Base-by-base conservation (phyloP, 2,888 invertebrate species). In the Alentia gelatinosa region DNA sequence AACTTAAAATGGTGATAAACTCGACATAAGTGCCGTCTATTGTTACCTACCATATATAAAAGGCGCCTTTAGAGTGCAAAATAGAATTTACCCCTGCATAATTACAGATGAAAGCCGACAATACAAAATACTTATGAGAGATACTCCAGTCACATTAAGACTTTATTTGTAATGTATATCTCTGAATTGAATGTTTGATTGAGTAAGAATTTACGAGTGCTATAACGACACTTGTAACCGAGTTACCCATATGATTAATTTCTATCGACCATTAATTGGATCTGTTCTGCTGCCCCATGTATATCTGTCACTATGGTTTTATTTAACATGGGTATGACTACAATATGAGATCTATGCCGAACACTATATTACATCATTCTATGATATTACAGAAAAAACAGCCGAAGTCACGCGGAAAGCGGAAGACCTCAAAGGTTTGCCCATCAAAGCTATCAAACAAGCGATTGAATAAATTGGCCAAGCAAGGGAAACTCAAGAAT, bases 401-500 rank as follows among this genome's bases (percentile, higher is more conserved):
- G 23, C 7, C 74, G 5, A 79, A 79, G 79, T 33, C 37, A 4
- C 86, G 86, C 35, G 90, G 89, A 86, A 90, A 86, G 68, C 47
- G 79, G 50, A 91, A 79, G 90, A 42, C 63, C 37, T 50, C 91
- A 30, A 93, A 93, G 89, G 91, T 90, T 1, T 92, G 92, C 50
- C 40, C 92, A 3, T 42, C 91, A 19, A 94, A 94, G 88, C 91
- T 94, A 15, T 91, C 92, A n/a, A 94, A 94, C 90, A 94, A 94
- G 63, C 86, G 90, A 15, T 91, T 93, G 3, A 94, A 94, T 89
- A 94, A 93, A 47, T 79, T 94, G 33, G 93, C 93, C 23, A 93
- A 93, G 75, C 93, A 92, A 68, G 94, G 94, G 5, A 93, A 94
- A 79, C 92, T 94, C 12, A 93, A 93, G 63, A 92, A 92, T 30